Conservation (phyloP, 1,140 invertebrate species). For the Dreissena rostriformis region DNA sequence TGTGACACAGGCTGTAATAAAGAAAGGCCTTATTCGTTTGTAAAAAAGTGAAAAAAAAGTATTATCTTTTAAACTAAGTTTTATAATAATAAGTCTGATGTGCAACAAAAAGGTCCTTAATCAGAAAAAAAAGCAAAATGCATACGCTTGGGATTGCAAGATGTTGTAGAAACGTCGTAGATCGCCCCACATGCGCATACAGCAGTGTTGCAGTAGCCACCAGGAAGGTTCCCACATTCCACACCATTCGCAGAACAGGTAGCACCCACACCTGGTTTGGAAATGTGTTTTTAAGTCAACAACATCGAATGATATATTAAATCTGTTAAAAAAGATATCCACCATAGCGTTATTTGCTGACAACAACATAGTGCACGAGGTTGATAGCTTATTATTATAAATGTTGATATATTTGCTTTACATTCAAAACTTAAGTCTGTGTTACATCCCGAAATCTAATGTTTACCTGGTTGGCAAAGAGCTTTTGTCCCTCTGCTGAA, state of each 20-base stretch:
- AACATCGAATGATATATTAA: background rate
- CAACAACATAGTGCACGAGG: background rate
- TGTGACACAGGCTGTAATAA: background rate
- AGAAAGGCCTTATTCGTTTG: background rate
- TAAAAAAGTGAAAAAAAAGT: background rate
- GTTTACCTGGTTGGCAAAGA: background rate
- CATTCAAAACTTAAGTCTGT: background rate
- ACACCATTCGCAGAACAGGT: background rate
- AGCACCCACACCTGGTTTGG: background rate
- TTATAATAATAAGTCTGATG: background rate
- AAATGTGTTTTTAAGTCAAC: background rate
- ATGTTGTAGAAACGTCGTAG: background rate
- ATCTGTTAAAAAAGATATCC: background rate
- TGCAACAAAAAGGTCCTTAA: background rate
- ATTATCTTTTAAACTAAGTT: background rate
- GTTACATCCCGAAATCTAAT: background rate
- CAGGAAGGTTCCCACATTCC: background rate
- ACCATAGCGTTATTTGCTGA: background rate
- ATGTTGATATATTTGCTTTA: background rate
- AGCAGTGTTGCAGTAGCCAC: background rate
- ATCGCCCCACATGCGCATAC: background rate
- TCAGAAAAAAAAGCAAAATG: background rate
- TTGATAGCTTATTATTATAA: background rate
- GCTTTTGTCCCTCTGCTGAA: background rate
- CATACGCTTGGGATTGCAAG: background rate